Conservation (phyloP, 2,113 vertebrate genomes). For the Oreocharis arfaki region DNA sequence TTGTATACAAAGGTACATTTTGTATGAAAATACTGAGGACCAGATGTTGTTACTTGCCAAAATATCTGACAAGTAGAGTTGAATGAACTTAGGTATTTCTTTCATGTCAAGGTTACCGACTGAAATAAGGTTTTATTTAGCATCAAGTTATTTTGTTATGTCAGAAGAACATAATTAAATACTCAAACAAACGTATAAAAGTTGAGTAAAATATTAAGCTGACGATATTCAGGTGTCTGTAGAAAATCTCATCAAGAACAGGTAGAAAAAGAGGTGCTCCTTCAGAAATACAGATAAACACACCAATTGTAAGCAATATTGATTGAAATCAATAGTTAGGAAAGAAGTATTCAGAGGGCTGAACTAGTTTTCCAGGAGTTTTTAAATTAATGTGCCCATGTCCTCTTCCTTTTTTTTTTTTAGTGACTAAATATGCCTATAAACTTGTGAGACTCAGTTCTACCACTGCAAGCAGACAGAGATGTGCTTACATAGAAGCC, state of each 20-base stretch:
- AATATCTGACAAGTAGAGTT: not conserved
- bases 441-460: not conserved
- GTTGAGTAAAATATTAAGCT: not conserved
- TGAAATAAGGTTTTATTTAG: not conserved
- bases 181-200: fast-evolving
- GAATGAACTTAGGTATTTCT: not conserved
- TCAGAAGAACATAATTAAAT: not conserved
- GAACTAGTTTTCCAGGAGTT: not conserved
- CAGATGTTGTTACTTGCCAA: not conserved
- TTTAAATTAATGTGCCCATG: not conserved
- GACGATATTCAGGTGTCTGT: not conserved
- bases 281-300: not conserved
- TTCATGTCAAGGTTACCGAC: not conserved
- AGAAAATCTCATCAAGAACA: not conserved
- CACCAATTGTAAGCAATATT: fast-evolving
- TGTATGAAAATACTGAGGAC: not conserved
- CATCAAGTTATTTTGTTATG: not conserved
- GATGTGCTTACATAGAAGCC: not conserved
- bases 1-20: not conserved
- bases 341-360: not conserved
- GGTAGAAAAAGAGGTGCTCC: not conserved
- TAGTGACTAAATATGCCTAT: not conserved
- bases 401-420: not conserved
- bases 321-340: not conserved
- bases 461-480: not conserved